Percentiles rank a stretch among this genome's conserved stretches.
Evolutionary conservation across 2,888 invertebrate genomes (phyloP).

Genomic region (Cataglyphis cursor): DNA sequence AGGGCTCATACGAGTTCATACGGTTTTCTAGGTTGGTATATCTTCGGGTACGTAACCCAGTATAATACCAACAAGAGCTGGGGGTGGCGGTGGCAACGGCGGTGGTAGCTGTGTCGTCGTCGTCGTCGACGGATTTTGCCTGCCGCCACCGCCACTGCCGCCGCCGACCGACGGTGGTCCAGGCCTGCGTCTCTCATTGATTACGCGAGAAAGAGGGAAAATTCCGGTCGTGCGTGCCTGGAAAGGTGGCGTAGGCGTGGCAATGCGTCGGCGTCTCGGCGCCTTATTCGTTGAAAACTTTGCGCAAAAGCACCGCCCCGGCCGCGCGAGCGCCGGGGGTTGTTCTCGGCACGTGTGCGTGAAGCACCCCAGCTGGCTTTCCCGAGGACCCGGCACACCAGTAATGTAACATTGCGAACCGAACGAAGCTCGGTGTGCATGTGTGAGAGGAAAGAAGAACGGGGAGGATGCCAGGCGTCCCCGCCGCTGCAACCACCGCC

Average conservation of each 20-base stretch:
- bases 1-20: constrained; percentile 51
- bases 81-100: constrained; percentile 63
- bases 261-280: constrained; percentile 83
- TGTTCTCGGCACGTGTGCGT: constrained; percentile 72
- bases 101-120: constrained; percentile 56
- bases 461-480: constrained; percentile 62
- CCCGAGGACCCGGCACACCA: constrained; percentile 66
- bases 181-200: constrained; percentile 83
- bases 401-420: constrained; percentile 59
- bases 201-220: constrained; percentile 87
- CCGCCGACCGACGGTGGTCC: constrained; percentile 70
- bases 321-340: constrained; percentile 66
- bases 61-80: constrained; percentile 70
- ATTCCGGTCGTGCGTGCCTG: constrained; percentile 80
- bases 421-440: constrained; percentile 53
- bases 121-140: constrained; percentile 66
- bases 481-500: constrained; percentile 53
- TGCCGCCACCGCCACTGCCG: constrained; percentile 46
- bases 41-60: constrained; percentile 71
- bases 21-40: constrained; percentile 66
- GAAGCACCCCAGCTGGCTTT: constrained; percentile 66
- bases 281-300: constrained; percentile 87
- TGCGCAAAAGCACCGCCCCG: constrained; percentile 81
- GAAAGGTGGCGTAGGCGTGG: constrained; percentile 86
- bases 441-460: constrained; percentile 72